Base-by-base conservation (phyloP, 2,113 vertebrate species). In the Odontophorus gujanensis region DNA sequence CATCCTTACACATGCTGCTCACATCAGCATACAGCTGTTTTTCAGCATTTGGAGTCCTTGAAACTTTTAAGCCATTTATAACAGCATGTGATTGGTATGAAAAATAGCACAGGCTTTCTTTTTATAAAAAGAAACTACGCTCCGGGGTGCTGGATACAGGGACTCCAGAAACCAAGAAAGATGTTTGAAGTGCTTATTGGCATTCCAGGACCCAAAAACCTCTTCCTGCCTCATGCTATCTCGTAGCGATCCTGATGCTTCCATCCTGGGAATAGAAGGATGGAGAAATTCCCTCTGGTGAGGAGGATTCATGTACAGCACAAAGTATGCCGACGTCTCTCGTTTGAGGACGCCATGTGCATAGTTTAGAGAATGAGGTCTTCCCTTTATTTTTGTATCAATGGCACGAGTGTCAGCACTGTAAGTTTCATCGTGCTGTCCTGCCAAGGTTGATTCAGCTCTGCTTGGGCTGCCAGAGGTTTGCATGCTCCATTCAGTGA, bases 11-110 rank as follows among this genome's bases (percentile, higher is more conserved):
- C 96, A 96, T 97, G 97, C 96, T 97, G 96, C 71, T 90, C 94
- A 96, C 89, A 96, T 96, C 92, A 95, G 82, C 87, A 85, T 96
- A 96, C 97, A 98, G 97, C 97, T 97, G 97, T 92, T 96, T 97
- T 97, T 96, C 93, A 91, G 79, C 90, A 95, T 92, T 96, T 90
- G 91, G 94, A 91, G 81, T 81, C 89, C 93, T 93, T 93, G 82
- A 95, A 92, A 81, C 57, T 97, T 96, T 92, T 81, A 75, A 88
- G 67, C 74, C 84, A 86, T 90, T 95, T 96, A 91, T 87, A 96
- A 93, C 92, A 93, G 91, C 87, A 48, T 94, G 96, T 89, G 91
- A 96, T 83, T 57, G 79, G 89, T 92, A 94, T 97, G 95, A 96
- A 98, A 97, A 92, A 97, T 90, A 95, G 81, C 83, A 88, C 84